Percentiles rank a stretch among this genome's conserved stretches.
phyloP scores from a whole-genome alignment of 2,888 invertebrate genomes.

The Ormyrus nitidulus region DNA sequence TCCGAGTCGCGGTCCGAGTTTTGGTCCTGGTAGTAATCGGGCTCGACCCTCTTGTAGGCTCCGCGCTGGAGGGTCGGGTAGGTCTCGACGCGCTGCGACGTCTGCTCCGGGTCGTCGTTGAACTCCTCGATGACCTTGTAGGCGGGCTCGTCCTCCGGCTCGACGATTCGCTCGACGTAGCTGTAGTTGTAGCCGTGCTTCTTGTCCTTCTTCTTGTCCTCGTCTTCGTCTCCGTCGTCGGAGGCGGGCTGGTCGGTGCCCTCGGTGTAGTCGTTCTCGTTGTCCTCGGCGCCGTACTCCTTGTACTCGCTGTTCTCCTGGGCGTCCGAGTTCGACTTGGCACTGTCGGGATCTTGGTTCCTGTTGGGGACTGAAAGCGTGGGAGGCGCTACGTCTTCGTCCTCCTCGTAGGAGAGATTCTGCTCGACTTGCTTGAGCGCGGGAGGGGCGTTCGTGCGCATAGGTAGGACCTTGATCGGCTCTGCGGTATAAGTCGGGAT shows the following conservation, averaged over 20 bases:
- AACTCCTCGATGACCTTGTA: constrained; percentile 15
- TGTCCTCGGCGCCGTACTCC: neutral
- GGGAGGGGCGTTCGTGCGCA: no score
- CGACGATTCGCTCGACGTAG: constrained; percentile 35
- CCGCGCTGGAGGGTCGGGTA: constrained; percentile 3
- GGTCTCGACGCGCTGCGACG: neutral
- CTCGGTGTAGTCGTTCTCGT: neutral
- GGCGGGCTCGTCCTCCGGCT: neutral
- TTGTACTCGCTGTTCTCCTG: constrained; percentile 5
- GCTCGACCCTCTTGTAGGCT: neutral
- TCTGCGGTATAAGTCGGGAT: no score
- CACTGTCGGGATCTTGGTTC: neutral
- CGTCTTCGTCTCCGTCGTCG: neutral
- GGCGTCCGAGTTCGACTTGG: neutral
- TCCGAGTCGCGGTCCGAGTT: constrained; percentile 21
- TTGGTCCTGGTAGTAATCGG: constrained; percentile 1
- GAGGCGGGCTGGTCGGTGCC: neutral
- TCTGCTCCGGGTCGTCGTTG: neutral
- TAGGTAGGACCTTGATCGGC: no score
- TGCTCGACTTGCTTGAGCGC: no score
- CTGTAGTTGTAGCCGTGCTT: constrained; percentile 32
- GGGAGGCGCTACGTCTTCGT: constrained; percentile 6
- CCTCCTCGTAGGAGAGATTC: neutral
- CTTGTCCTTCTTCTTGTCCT: neutral
- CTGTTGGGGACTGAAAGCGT: neutral